A percentile compares a stretch with the other conserved stretches of the same genome.
These are phyloP conservation scores for Hyppa rectilinea DNA, from an alignment of 2,888 invertebrate genomes.

Conservation along the genomic window DNA sequence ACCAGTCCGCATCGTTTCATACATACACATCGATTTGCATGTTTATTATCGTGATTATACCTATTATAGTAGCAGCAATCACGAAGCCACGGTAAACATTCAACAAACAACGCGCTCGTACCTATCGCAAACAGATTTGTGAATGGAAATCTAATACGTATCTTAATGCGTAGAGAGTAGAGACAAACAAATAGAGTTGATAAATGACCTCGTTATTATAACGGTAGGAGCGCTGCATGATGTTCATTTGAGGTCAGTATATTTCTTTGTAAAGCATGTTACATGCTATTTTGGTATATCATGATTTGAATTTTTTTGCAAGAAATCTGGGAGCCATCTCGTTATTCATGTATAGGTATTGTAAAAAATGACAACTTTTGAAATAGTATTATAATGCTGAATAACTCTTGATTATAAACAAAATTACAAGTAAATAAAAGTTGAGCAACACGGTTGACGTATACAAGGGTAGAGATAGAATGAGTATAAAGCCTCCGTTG, in stretches of 20 bases:
- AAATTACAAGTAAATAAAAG: conserved; percentile 66
- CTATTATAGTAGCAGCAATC: conserved; percentile 60
- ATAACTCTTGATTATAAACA: conserved; percentile 75
- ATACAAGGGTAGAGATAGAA: conserved; percentile 77
- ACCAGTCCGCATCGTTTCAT: conserved; percentile 59
- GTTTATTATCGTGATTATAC: conserved; percentile 64
- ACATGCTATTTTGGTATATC: conserved; percentile 81
- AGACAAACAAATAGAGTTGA: conserved; percentile 87
- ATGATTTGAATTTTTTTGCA: conserved; percentile 76
- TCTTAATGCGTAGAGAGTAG: conserved; percentile 81
- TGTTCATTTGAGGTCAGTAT: conserved; percentile 88
- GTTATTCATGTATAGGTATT: conserved; percentile 14
- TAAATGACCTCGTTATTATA: conserved; percentile 90
- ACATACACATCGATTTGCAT: conserved; percentile 64
- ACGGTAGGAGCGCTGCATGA: conserved; percentile 88
- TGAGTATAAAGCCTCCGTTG: conserved; percentile 71
- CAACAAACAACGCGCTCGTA: conserved; percentile 45
- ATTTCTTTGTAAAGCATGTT: conserved; percentile 85
- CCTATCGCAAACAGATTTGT: conserved; percentile 67
- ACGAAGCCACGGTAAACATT: conserved; percentile 59
- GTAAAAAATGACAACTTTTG: conserved; percentile 35
- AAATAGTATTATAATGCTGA: conserved; percentile 59
- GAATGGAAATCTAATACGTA: conserved; percentile 66
- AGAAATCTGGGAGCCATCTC: conserved; percentile 40
- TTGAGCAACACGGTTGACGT: conserved; percentile 70